Evolutionary conservation across 2,797 vertebrate species (phyloP).

Genomic region (Chelidonichthys spinosus): DNA sequence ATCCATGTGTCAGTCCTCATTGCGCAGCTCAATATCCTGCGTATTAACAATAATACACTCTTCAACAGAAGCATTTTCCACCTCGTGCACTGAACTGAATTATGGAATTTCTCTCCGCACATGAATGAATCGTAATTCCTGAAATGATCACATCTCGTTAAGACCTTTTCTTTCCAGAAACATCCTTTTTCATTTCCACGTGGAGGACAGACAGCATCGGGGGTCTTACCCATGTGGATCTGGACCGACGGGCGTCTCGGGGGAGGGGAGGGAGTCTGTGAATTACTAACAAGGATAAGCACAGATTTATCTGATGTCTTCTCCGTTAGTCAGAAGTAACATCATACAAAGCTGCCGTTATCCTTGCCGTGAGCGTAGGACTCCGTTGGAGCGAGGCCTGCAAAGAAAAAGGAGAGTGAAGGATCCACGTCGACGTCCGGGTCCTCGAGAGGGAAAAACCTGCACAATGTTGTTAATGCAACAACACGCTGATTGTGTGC

Average conservation of each 20-base stretch:
- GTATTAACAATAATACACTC: neutral
- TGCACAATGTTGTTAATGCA: neutral
- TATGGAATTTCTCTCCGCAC: conserved; percentile 6
- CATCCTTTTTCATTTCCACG: neutral
- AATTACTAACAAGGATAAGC: conserved; percentile 87
- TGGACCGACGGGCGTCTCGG: conserved; percentile 12
- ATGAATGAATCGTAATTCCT: conserved; percentile 22
- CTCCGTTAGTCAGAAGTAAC: conserved; percentile 87
- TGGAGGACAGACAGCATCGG: neutral
- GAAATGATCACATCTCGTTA: conserved; percentile 12
- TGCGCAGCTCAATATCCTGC: neutral
- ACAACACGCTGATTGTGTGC: neutral
- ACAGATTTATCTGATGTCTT: conserved; percentile 93
- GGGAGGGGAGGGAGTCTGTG: conserved; percentile 61
- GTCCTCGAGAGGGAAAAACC: neutral
- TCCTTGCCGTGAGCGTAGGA: conserved; percentile 74
- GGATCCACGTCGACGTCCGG: conserved; percentile 11
- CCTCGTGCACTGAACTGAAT: conserved; percentile 25
- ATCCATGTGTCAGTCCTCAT: neutral
- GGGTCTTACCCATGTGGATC: conserved; percentile 28
- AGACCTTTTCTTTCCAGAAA: neutral
- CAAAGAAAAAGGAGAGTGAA: conserved; percentile 2
- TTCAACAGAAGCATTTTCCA: conserved; percentile 22
- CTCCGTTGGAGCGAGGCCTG: conserved; percentile 29
- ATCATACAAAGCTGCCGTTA: conserved; percentile 91